These are phyloP conservation scores for Nycteola revayana DNA, from an alignment of 2,888 invertebrate genomes.

Conservation along the genomic window DNA sequence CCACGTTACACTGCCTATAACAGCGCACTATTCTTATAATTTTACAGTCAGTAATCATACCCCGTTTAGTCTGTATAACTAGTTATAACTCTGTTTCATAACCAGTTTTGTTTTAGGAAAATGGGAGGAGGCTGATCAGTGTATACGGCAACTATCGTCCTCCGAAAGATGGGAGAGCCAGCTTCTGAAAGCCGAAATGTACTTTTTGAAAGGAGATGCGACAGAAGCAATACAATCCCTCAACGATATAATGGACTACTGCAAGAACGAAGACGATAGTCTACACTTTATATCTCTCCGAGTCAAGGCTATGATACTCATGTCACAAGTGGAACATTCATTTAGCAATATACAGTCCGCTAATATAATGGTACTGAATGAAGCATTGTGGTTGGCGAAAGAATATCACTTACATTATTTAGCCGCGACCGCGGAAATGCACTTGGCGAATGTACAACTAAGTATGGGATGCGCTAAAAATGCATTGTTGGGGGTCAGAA, in stretches of 20 bases:
- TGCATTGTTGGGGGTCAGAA: conserved; percentile 86
- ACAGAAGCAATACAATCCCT: conserved; percentile 70
- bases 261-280: conserved; percentile 75
- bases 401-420: conserved; percentile 90
- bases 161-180: conserved; percentile 86
- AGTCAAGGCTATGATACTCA: conserved; percentile 86
- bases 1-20: too few relatives aligned
- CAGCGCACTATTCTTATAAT: too few relatives aligned
- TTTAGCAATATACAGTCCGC: conserved; percentile 79
- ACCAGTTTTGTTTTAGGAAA: conserved; percentile 79
- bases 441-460: conserved; percentile 90
- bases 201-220: conserved; percentile 77
- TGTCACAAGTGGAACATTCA: conserved; percentile 84
- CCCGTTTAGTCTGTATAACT: too few relatives aligned
- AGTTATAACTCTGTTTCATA: too few relatives aligned
- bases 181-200: conserved; percentile 79
- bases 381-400: conserved; percentile 88
- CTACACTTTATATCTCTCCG: conserved; percentile 79
- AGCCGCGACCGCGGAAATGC: conserved; percentile 87
- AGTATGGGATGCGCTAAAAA: conserved; percentile 89
- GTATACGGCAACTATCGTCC: conserved; percentile 85
- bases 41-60: too few relatives aligned
- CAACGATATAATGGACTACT: conserved; percentile 76
- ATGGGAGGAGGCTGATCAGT: conserved; percentile 86
- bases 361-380: conserved; percentile 83